Conservation (phyloP, 2,113 vertebrate genomes). For the Osmerus mordax region DNA sequence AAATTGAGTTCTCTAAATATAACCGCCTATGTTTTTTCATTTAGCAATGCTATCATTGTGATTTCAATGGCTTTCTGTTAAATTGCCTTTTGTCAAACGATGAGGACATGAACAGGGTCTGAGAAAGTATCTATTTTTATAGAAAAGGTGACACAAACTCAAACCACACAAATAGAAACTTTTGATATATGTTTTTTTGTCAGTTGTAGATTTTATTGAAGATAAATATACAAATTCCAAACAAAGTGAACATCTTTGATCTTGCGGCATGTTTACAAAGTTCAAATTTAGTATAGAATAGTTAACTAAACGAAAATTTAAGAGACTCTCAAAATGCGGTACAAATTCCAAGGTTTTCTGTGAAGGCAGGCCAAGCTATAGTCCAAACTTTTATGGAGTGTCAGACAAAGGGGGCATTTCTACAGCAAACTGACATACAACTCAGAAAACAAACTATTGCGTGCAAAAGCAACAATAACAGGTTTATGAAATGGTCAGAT, state of each 20-base stretch:
- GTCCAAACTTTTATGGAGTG: conserved; percentile 40
- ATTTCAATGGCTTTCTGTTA: neutral
- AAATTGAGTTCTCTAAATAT: conserved; percentile 6
- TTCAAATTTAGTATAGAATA: conserved; percentile 38
- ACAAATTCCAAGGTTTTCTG: conserved; percentile 31
- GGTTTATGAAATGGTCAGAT: conserved; percentile 34
- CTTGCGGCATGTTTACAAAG: conserved; percentile 43
- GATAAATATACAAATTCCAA: conserved; percentile 14
- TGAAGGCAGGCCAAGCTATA: conserved; percentile 35
- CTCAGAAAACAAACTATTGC: conserved; percentile 22
- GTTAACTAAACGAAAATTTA: conserved; percentile 40
- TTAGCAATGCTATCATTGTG: neutral
- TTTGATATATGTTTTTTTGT: neutral
- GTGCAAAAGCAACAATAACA: conserved; percentile 37
- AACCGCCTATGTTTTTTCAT: neutral
- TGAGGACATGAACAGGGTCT: neutral
- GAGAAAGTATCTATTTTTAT: neutral
- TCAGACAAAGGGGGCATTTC: conserved; percentile 23
- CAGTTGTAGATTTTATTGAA: conserved; percentile 2
- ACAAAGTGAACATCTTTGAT: neutral
- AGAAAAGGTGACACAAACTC: neutral
- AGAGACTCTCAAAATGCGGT: conserved; percentile 26
- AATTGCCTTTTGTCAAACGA: neutral
- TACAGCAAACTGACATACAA: conserved; percentile 25
- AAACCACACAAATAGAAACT: neutral